These are phyloP conservation scores for Prochilodus magdalenae DNA, from an alignment of 2,113 vertebrate genomes.

Conservation along the genomic window DNA sequence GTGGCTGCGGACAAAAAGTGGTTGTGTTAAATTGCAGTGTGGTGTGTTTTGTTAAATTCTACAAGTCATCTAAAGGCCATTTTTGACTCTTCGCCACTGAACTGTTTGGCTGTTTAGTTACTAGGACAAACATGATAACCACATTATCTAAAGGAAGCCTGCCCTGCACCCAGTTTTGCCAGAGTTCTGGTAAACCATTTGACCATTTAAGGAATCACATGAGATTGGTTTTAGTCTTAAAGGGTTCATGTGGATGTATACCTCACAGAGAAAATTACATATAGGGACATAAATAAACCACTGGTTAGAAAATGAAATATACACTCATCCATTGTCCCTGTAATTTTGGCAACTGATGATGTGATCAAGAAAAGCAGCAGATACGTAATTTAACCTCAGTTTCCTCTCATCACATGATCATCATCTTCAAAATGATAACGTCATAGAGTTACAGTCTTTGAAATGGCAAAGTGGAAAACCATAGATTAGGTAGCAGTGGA, in stretches of 20 bases:
- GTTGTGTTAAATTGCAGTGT: conserved; percentile 28
- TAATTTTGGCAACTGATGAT: conserved; percentile 68
- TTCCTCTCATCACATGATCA: background rate
- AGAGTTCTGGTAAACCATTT: conserved; percentile 59
- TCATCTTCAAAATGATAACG: conserved; percentile 10
- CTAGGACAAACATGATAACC: conserved; percentile 59
- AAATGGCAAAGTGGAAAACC: conserved; percentile 1
- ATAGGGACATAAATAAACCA: conserved; percentile 61
- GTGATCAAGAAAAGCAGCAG: conserved; percentile 52
- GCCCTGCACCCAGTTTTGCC: conserved; percentile 57
- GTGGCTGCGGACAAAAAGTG: conserved; percentile 36
- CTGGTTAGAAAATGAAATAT: conserved; percentile 62
- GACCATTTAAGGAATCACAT: conserved; percentile 58
- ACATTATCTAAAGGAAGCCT: conserved; percentile 50
- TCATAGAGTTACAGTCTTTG: background rate
- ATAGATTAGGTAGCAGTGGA: conserved; percentile 41
- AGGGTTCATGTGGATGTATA: conserved; percentile 51
- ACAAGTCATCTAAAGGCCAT: conserved; percentile 46
- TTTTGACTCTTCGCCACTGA: conserved; percentile 42
- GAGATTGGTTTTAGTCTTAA: conserved; percentile 49
- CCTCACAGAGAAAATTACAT: conserved; percentile 66
- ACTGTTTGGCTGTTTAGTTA: conserved; percentile 68
- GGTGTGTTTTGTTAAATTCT: conserved; percentile 24
- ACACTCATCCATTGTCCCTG: conserved; percentile 60
- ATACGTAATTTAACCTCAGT: conserved; percentile 24